Percentiles rank a stretch among this genome's conserved stretches.
phyloP scores from a whole-genome alignment of 2,797 vertebrate genomes.

The Garrulus glandarius region DNA sequence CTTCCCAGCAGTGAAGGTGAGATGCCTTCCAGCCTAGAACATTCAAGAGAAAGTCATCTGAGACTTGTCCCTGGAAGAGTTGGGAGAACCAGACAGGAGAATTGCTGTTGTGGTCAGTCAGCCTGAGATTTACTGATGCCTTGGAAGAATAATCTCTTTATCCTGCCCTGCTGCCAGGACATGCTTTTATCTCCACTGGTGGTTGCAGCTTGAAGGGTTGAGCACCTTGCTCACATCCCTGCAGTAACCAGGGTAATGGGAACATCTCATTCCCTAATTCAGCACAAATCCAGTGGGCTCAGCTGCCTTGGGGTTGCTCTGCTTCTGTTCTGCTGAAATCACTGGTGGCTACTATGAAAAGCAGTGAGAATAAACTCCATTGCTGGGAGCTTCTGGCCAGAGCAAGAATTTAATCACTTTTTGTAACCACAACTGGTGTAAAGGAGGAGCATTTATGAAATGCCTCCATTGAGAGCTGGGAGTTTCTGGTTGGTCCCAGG shows the following conservation, averaged over 20 bases:
- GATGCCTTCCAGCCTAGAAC: neutral
- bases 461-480: neutral
- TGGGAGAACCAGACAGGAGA: neutral
- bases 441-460: neutral
- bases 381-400: neutral
- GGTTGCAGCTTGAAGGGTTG: neutral
- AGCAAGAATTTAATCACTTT: neutral
- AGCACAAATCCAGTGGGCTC: neutral
- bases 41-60: neutral
- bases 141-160: neutral
- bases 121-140: neutral
- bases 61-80: neutral
- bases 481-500: neutral
- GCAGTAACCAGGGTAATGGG: neutral
- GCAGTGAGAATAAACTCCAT: neutral
- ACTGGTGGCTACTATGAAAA: neutral
- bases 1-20: neutral
- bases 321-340: neutral
- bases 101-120: neutral
- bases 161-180: neutral
- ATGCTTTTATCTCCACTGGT: neutral
- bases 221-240: neutral
- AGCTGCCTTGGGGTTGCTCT: fast-evolving
- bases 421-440: neutral
- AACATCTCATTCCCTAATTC: neutral